A percentile compares a stretch with the other conserved stretches of the same genome.
These are phyloP conservation scores for Strongylocentrotus purpuratus DNA, from an alignment of 35 echinoderm and acorn worm genomes.

Conservation along the genomic window DNA sequence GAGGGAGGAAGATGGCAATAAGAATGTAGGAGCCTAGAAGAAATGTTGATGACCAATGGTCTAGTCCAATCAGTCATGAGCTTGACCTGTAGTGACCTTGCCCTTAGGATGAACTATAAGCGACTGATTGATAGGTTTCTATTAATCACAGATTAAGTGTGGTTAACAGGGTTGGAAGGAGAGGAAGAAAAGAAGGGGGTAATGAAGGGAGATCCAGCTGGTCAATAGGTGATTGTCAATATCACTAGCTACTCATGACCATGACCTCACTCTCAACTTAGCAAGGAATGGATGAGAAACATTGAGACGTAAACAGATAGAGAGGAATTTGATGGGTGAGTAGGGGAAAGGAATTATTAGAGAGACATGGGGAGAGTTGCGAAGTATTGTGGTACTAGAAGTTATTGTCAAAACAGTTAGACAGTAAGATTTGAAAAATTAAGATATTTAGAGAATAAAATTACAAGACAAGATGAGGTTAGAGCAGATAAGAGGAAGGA, in stretches of 20 bases:
- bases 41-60: conserved; percentile 10
- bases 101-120: not conserved
- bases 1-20: not conserved
- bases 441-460: not conserved
- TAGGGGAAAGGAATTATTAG: not conserved
- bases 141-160: not conserved
- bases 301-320: not conserved
- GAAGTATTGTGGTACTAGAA: not conserved
- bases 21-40: not conserved
- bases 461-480: not conserved
- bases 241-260: not conserved
- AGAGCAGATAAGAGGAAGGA: not conserved
- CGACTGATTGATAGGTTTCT: not conserved
- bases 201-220: not conserved
- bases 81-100: not conserved
- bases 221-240: not conserved
- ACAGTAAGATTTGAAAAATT: not conserved
- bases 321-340: not conserved
- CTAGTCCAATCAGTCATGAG: conserved; percentile 9
- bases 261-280: not conserved
- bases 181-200: not conserved
- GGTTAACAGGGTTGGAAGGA: not conserved
- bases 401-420: not conserved
- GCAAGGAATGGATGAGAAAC: not conserved
- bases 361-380: not conserved